Evolutionary conservation across 2,113 vertebrate genomes (phyloP).

Genomic region (Hippocampus abdominalis): DNA sequence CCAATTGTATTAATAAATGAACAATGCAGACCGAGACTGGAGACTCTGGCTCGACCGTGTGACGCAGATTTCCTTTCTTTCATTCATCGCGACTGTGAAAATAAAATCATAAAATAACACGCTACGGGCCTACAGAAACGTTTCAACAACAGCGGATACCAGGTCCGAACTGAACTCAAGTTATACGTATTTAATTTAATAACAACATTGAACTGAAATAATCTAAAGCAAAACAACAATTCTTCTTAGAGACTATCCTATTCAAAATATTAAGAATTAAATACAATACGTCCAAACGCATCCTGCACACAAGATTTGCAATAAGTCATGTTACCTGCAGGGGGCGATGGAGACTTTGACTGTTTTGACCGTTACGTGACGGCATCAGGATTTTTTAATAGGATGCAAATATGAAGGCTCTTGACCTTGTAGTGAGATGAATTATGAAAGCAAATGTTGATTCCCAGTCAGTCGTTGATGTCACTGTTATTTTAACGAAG

Average conservation of each 20-base stretch:
- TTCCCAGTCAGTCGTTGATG: not conserved
- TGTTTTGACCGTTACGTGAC: not conserved
- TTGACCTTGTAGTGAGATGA: not conserved
- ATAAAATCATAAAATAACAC: not conserved
- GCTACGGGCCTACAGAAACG: not conserved
- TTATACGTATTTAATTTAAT: not conserved
- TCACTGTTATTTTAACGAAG: constrained; percentile 15
- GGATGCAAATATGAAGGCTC: not conserved
- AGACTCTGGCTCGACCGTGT: not conserved
- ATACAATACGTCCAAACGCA: no score
- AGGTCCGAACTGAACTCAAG: not conserved
- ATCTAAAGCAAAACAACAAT: not conserved
- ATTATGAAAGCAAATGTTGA: not conserved
- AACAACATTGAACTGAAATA: not conserved
- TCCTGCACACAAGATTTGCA: not conserved
- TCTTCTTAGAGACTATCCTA: no score
- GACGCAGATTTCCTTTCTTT: not conserved
- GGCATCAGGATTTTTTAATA: not conserved
- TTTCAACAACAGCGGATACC: not conserved
- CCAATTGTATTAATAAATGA: constrained; percentile 23
- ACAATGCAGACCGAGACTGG: not conserved
- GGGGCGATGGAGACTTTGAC: not conserved
- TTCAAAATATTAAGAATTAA: no score
- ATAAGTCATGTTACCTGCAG: not conserved
- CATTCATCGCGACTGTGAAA: not conserved